A percentile compares a stretch with the other conserved stretches of the same genome.
Evolutionary conservation across 2,888 invertebrate species (phyloP).

Genomic region (Drosophila cracens): DNA sequence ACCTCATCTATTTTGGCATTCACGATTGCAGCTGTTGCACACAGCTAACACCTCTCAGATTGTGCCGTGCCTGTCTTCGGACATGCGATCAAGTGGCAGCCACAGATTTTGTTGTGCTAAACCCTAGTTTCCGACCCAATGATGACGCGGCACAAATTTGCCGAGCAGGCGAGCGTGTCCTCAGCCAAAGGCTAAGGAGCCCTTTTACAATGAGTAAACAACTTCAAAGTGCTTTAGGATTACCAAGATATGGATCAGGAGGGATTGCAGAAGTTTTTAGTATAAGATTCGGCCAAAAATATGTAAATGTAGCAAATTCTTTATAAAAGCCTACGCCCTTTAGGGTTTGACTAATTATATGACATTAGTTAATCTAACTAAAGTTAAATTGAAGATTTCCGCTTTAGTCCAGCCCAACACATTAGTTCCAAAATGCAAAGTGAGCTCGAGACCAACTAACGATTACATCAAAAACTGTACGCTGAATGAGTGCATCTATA

Average conservation of each 20-base stretch:
- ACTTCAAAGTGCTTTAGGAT: not conserved
- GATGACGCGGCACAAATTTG: slow-evolving; percentile 58
- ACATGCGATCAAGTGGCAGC: slow-evolving; percentile 46
- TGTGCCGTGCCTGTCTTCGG: slow-evolving; percentile 4
- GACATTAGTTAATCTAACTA: not conserved
- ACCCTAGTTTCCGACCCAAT: slow-evolving; percentile 57
- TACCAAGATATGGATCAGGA: not conserved
- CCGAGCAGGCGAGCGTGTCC: slow-evolving; percentile 18
- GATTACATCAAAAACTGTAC: not conserved
- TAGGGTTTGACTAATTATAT: slow-evolving; percentile 1
- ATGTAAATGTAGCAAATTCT: not conserved
- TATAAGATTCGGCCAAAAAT: not conserved
- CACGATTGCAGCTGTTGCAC: slow-evolving; percentile 4
- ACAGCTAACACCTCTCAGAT: not conserved
- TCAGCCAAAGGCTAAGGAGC: not conserved
- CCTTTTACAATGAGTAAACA: slow-evolving; percentile 9
- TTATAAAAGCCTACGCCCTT: not conserved
- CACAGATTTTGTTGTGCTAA: slow-evolving; percentile 32
- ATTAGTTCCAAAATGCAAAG: slow-evolving; percentile 10
- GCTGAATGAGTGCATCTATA: not conserved
- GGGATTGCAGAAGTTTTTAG: not conserved
- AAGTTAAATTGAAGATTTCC: slow-evolving; percentile 7
- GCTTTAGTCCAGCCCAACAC: not conserved
- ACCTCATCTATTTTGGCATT: slow-evolving; percentile 52
- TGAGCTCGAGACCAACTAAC: not conserved